Base-by-base conservation (phyloP, 2,888 invertebrate species). In the Tetramorium bicarinatum region DNA sequence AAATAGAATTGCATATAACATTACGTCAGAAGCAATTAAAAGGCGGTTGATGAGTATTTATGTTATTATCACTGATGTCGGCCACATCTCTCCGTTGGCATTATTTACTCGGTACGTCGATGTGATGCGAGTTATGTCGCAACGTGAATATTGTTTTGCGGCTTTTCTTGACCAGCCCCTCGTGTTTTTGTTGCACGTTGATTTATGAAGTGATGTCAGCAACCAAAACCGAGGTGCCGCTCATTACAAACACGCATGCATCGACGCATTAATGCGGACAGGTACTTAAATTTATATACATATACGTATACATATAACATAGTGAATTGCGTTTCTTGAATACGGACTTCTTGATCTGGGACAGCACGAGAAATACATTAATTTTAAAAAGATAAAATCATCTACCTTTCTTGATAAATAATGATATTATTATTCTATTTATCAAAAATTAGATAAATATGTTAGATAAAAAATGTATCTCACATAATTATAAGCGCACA, bases 121-220 rank as follows among this genome's bases (percentile, higher is more conserved):
- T 66, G 44, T 34, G 76, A 59, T 38, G 77, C 59, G 59, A 64
- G 59, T 75, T 66, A 59, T 59, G 66, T 75, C n/a, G 77, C 66
- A 25, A 52, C 44, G 13, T 18, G 62, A 56, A 64, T 77, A 79
- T 83, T 83, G 89, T 87, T 89, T 87, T 86, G 86, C 75, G 38
- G 41, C 41, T 25, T 72, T 90, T 84, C 85, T 89, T 84, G 85
- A 88, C 82, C 79, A 66, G 11, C 61, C 61, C 59, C 11, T 61
- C 82, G 6, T 52, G 84, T 88, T 89, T 88, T 86, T 88, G 72
- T 34, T 59, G 83, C 82, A 61, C 67, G 67, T 82, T 87, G 89
- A 90, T 87, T 85, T 88, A 88, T 84, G 87, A 88, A 88, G 88
- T 81, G 87, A 85, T 85, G 87, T 86, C 87, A 84, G 72, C 62